These are phyloP conservation scores for Thecophora atra DNA, from an alignment of 2,888 invertebrate genomes.

Conservation along the genomic window DNA sequence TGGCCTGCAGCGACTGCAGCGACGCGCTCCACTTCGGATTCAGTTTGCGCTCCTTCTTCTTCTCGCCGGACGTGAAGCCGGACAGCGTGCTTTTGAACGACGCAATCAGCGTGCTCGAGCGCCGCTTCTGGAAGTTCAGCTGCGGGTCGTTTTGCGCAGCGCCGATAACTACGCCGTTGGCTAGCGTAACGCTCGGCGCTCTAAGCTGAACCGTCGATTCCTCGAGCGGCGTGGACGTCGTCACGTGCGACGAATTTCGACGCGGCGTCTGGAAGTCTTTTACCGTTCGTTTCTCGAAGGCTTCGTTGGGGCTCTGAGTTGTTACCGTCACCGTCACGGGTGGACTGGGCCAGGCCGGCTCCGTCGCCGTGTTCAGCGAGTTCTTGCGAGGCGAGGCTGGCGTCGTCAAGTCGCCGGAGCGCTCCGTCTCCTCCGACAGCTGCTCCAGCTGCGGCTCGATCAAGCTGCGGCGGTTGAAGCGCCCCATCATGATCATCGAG, in stretches of 20 bases:
- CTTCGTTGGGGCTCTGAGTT: neutral
- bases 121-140: constrained; percentile 58
- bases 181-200: constrained; percentile 49
- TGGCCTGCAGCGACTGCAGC: constrained; percentile 69
- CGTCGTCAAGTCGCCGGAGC: constrained; percentile 55
- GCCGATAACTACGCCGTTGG: constrained; percentile 21
- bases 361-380: constrained; percentile 44
- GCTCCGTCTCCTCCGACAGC: constrained; percentile 62
- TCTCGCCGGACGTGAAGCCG: constrained; percentile 43
- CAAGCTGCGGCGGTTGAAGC: constrained; percentile 62
- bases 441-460: constrained; percentile 64
- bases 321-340: constrained; percentile 27
- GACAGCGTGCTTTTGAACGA: constrained; percentile 60
- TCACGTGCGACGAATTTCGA: constrained; percentile 46
- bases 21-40: constrained; percentile 69
- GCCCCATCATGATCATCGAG: constrained; percentile 62
- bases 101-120: constrained; percentile 59
- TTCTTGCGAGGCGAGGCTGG: constrained; percentile 57
- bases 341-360: neutral
- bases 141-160: constrained; percentile 54
- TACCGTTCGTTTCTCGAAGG: neutral
- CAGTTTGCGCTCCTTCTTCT: constrained; percentile 62
- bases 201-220: constrained; percentile 43
- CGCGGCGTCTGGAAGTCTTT: constrained; percentile 46
- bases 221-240: constrained; percentile 55